Base-by-base conservation (phyloP, 1,140 invertebrate species). In the Agrypnia vestita region DNA sequence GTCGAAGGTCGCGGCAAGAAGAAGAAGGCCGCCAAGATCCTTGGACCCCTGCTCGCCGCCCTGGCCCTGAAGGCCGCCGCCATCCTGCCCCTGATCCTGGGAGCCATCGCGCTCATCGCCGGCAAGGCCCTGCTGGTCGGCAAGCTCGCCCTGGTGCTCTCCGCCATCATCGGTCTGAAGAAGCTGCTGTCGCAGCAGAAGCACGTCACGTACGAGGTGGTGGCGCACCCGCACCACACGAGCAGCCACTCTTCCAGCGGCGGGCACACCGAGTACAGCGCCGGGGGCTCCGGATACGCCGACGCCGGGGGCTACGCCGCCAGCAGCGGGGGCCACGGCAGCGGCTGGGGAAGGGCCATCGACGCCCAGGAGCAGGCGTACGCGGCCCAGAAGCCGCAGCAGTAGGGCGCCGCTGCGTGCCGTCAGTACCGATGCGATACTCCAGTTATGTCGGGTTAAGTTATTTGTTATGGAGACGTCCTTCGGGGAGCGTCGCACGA, bases 141-240 rank as follows among this genome's bases (percentile, higher is more conserved):
- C 84, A 96, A 96, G 87, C 93, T 96, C 83, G 95, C 95, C 4
- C 90, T 96, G 67, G 93, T 96, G 0, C 91, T 96, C 17, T 94
- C 95, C 0, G 93, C 94, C 64, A 94, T 96, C 49, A 95, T 96
- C 83, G 94, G 94, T 0, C 86, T 96, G 86, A 96, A 96, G 91
- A 96, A 96, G 85, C 88, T 96, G 9, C 86, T 96, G 56, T 89
- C 91, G 73, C 90, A 92, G 85, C 93, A 94, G 86, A 96, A 96
- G 85, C 94, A 95, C 84, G 95, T 96, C 73, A 96, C 95, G 0
- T 96, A 96, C 86, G 95, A 96, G 84, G 94, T 96, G 6, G 94
- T 96, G 0, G 91, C 94, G 1, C 95, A 96, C 85, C 94, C 94
- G n/a, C 94, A 95, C 85, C 94, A 95, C 86, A 90, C 91, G 71